Conservation (phyloP, 1,140 invertebrate species). For the Apis cerana region DNA sequence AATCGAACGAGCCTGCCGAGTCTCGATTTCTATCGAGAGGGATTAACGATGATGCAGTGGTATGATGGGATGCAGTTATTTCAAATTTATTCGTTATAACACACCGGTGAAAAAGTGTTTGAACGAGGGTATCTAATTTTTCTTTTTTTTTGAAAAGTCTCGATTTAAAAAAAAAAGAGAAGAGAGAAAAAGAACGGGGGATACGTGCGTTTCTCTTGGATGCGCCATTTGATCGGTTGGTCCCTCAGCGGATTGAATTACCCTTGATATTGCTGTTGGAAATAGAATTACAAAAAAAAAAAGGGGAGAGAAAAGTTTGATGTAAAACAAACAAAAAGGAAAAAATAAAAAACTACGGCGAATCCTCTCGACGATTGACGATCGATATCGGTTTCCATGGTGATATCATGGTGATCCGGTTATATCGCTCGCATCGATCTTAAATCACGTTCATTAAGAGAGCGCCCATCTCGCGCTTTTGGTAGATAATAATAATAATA, state of each 20-base stretch:
- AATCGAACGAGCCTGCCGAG: neutral
- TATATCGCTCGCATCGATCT: conserved; percentile 73
- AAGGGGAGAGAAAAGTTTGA: neutral
- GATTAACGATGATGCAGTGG: neutral
- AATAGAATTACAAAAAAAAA: conserved; percentile 55
- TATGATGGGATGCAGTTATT: no score
- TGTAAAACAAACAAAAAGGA: no score
- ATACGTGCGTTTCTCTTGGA: conserved; percentile 5
- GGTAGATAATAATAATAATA: neutral
- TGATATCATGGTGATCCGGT: conserved; percentile 72
- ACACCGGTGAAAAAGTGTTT: neutral
- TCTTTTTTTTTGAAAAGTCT: neutral
- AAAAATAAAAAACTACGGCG: conserved; percentile 62
- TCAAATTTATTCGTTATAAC: no score
- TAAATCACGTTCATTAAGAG: conserved; percentile 62
- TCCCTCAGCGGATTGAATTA: conserved; percentile 46
- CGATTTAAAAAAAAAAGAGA: conserved; percentile 5
- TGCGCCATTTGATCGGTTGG: conserved; percentile 49
- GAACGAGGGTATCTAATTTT: neutral
- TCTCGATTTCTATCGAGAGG: neutral
- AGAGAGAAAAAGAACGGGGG: neutral
- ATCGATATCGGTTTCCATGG: conserved; percentile 80
- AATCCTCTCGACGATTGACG: conserved; percentile 60
- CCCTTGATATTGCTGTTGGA: conserved; percentile 51
- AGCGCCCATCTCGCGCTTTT: neutral